Evolutionary conservation across 2,113 vertebrate species (phyloP).

Genomic region (Benitochromis conjunctus): DNA sequence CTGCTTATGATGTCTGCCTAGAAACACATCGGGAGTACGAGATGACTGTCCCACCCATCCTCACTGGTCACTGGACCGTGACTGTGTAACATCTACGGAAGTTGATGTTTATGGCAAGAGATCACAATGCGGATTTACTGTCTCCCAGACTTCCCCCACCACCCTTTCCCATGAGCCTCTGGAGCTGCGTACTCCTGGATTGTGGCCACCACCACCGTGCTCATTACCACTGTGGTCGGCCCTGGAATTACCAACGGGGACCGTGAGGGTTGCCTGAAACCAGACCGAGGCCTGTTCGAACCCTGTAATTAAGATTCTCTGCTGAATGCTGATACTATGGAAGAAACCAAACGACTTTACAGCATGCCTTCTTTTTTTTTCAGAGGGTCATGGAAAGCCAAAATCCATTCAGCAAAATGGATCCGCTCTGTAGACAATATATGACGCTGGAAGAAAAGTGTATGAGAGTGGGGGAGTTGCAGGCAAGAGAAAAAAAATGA

Average conservation of each 20-base stretch:
- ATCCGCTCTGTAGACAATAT: conserved; percentile 28
- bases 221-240: conserved; percentile 73
- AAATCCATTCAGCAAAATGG: conserved; percentile 68
- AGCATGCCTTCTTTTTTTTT: conserved; percentile 59
- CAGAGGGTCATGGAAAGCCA: conserved; percentile 60
- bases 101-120: conserved; percentile 61
- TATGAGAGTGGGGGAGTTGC: conserved; percentile 45
- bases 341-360: conserved; percentile 75
- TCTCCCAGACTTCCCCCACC: conserved; percentile 66
- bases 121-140: conserved; percentile 59
- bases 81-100: conserved; percentile 61
- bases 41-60: conserved; percentile 53
- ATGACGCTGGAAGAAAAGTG: conserved; percentile 36
- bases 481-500: conserved; percentile 4
- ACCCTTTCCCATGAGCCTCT: conserved; percentile 70
- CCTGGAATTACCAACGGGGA: conserved; percentile 72
- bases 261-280: conserved; percentile 71
- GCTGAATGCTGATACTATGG: conserved; percentile 73
- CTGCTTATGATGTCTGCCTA: background rate
- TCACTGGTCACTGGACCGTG: conserved; percentile 36
- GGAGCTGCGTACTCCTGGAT: conserved; percentile 68
- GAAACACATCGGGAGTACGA: background rate
- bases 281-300: conserved; percentile 60
- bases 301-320: conserved; percentile 77
- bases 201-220: conserved; percentile 47